These are phyloP conservation scores for Hirtodrosophila confusa DNA, from an alignment of 2,888 invertebrate species.

Conservation along the genomic window DNA sequence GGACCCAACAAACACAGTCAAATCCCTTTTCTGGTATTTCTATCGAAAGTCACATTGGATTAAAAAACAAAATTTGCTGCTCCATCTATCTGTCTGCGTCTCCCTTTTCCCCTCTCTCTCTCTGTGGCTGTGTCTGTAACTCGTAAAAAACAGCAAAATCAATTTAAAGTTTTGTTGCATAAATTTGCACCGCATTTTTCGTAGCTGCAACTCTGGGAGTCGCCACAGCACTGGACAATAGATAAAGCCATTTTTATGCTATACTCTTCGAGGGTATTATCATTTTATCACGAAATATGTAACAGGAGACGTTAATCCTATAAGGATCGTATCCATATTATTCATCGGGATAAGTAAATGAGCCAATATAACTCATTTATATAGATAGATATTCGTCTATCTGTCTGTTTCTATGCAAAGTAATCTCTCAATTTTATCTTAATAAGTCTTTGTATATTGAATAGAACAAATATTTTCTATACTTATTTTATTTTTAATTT, in stretches of 20 bases:
- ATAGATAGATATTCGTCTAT: too few species aligned
- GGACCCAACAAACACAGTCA: conserved; percentile 1
- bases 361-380: too few species aligned
- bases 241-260: conserved; percentile 48
- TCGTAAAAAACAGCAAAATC: conserved; percentile 55
- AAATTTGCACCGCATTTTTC: conserved; percentile 70
- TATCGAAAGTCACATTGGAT: conserved; percentile 73
- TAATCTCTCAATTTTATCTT: too few species aligned
- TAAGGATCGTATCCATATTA: too few species aligned
- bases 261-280: conserved; percentile 11
- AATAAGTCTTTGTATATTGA: too few species aligned
- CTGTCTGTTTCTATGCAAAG: too few species aligned
- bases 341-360: too few species aligned
- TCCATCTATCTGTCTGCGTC: not conserved
- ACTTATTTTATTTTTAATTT: too few species aligned
- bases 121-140: conserved; percentile 2
- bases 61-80: conserved; percentile 51
- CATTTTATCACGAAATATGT: too few species aligned
- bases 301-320: too few species aligned
- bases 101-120: not conserved
- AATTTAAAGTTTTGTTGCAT: conserved; percentile 76
- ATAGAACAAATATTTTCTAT: too few species aligned
- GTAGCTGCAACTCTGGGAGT: conserved; percentile 29
- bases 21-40: conserved; percentile 56
- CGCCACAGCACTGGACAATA: conserved; percentile 13